Base-by-base conservation (phyloP, 2,888 invertebrate species). In the Morinoia aosen region DNA sequence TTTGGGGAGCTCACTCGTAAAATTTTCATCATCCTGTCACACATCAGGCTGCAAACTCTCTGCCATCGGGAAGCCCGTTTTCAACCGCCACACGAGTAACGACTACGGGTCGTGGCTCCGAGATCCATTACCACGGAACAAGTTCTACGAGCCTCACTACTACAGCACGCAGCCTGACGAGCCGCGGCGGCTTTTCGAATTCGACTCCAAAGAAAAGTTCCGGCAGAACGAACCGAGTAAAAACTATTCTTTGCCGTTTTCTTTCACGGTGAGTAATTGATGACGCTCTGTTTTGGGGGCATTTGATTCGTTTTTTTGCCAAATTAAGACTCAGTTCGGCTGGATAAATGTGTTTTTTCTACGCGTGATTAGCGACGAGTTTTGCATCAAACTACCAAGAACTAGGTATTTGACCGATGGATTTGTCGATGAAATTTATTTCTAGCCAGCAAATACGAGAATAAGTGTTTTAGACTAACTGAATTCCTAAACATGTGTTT, bases 61-160 rank as follows among this genome's bases (percentile, higher is more conserved):
- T 97, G 98, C 98, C 0, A 98, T 99, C 95, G 99, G 99, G 0
- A 99, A 99, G 97, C 99, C 99, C 0, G 98, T 99, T 0, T 99
- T 98, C 97, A 98, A 99, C 97, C 98, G 98, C 64, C 98, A 98
- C 96, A 98, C 98, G 96, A 98, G 98, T 96, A 98, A 98, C 97
- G 97, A 98, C 40, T 98, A 98, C 97, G 99, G 99, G 2, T 98
- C 98, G 61, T 99, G 99, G 99, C 98, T 99, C 97, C 98, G 98
- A 96, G 99, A 99, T 97, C 98, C 98, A 0, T 97, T 97, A 88
- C 98, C 98, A 0, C 97, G 97, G n/a, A 97, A 97, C 14, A 97
- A 98, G 39, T 97, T 97, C 25, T 97, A 98, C 97, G 98, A 97
- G 96, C 98, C 98, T 95, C 98, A 98, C 97, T 98, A 98, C 64